Percentiles rank a stretch among this genome's conserved stretches.
phyloP scores from a whole-genome alignment of 2,888 invertebrate genomes.

The Dioctria rufipes region DNA sequence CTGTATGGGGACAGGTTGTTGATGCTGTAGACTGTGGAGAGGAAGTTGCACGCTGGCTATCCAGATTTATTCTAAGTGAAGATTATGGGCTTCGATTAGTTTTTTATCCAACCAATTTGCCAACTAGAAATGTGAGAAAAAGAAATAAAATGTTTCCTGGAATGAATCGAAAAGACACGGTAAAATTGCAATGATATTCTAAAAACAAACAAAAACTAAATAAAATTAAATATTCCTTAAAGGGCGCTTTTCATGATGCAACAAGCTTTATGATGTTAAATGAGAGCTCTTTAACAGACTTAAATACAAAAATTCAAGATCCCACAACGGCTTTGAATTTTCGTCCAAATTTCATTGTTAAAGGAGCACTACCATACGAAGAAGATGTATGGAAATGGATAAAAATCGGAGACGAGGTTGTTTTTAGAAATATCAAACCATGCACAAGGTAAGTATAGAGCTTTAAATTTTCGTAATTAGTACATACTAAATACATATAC shows the following conservation, averaged over 20 bases:
- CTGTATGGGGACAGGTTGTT: constrained; percentile 75
- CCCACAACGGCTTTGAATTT: constrained; percentile 74
- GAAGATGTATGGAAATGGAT: constrained; percentile 81
- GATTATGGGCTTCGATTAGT: constrained; percentile 73
- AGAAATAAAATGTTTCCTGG: constrained; percentile 65
- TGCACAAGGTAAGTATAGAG: constrained; percentile 70
- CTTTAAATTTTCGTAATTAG: constrained; percentile 17
- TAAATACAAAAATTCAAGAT: constrained; percentile 75
- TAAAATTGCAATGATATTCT: constrained; percentile 40
- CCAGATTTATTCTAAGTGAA: constrained; percentile 73
- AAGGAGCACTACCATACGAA: constrained; percentile 74
- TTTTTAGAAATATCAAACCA: constrained; percentile 78
- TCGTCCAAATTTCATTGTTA: constrained; percentile 79
- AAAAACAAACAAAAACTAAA: not conserved
- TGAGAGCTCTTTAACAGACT: constrained; percentile 76
- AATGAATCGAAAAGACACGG: constrained; percentile 59
- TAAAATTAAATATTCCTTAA: constrained; percentile 58
- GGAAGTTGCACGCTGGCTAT: constrained; percentile 80
- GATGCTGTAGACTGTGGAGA: constrained; percentile 81
- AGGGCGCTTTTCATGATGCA: constrained; percentile 79
- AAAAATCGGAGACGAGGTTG: constrained; percentile 75
- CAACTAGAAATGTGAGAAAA: constrained; percentile 66
- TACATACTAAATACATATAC: too few species aligned
- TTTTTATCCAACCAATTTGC: constrained; percentile 73
- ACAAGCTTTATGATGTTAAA: constrained; percentile 78